Percentiles rank a stretch among this genome's conserved stretches.
phyloP scores from a whole-genome alignment of 1,140 invertebrate species.

The Probaryconus sp. region DNA sequence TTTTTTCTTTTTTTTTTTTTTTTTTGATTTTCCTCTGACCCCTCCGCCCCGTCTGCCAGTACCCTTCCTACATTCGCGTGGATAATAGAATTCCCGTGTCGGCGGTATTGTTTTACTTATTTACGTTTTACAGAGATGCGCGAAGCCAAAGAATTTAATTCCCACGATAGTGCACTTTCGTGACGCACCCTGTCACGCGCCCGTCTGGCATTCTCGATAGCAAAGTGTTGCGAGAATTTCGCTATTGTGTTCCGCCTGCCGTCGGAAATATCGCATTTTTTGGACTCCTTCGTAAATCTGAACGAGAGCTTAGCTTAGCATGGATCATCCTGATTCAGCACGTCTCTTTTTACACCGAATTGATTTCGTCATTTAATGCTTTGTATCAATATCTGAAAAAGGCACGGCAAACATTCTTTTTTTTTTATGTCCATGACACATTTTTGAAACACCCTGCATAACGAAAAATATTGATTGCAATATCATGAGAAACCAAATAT shows the following conservation, averaged over 20 bases:
- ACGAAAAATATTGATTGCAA: no score
- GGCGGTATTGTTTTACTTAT: conserved; percentile 52
- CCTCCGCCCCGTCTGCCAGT: neutral
- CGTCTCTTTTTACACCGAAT: conserved; percentile 44
- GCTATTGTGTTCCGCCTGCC: conserved; percentile 29
- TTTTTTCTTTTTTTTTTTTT: neutral
- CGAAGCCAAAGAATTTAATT: conserved; percentile 55
- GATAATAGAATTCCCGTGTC: conserved; percentile 60
- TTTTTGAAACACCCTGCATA: no score
- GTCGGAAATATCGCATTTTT: conserved; percentile 50
- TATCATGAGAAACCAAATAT: no score
- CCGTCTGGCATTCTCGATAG: conserved; percentile 64
- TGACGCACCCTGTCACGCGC: conserved; percentile 57
- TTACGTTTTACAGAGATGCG: conserved; percentile 37
- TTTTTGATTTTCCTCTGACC: neutral
- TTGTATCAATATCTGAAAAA: no score
- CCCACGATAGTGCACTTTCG: conserved; percentile 40
- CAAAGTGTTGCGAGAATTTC: conserved; percentile 54
- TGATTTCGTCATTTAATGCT: conserved; percentile 52
- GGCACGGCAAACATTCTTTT: no score
- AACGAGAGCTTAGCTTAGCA: conserved; percentile 44
- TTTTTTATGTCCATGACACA: no score
- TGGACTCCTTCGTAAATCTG: conserved; percentile 43
- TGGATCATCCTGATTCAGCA: conserved; percentile 47
- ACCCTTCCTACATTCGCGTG: conserved; percentile 18